These are phyloP conservation scores for Ectemnius cavifrons DNA, from an alignment of 2,888 invertebrate species.

Conservation along the genomic window DNA sequence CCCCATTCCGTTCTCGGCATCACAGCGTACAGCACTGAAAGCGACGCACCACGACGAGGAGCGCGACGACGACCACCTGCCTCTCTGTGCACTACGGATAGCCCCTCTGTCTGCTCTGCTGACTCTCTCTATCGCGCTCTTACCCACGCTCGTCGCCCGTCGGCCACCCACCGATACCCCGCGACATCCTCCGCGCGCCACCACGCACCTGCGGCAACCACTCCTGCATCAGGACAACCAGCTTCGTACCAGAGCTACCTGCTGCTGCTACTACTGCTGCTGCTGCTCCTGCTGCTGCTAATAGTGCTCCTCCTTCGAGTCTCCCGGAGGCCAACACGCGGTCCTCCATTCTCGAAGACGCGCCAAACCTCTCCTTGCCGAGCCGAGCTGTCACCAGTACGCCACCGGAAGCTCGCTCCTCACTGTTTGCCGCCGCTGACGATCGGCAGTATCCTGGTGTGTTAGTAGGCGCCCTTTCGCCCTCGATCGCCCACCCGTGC, in stretches of 20 bases:
- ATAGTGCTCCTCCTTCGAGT: neutral
- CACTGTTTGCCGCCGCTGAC: neutral
- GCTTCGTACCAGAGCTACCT: neutral
- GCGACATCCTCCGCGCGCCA: neutral
- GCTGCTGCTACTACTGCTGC: neutral
- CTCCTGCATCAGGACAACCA: slow-evolving; percentile 1
- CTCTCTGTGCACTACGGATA: slow-evolving; percentile 55
- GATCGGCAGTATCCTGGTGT: no score
- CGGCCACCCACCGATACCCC: neutral
- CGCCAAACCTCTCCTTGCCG: neutral
- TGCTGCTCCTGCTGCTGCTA: neutral
- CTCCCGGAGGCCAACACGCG: neutral
- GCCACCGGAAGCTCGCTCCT: neutral
- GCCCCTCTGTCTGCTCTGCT: slow-evolving; percentile 49
- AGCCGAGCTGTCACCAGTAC: neutral
- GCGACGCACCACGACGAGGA: slow-evolving; percentile 59
- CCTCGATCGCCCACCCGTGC: no score
- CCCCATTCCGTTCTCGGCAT: slow-evolving; percentile 78
- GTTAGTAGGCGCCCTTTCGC: no score
- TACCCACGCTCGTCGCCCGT: slow-evolving; percentile 2
- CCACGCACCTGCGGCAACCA: slow-evolving; percentile 5
- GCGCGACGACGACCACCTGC: slow-evolving; percentile 63
- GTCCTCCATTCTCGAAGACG: neutral
- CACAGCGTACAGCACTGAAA: slow-evolving; percentile 75
- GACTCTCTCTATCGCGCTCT: slow-evolving; percentile 28